Percentiles rank a stretch among this genome's conserved stretches.
phyloP scores from a whole-genome alignment of 2,888 invertebrate species.

The Oligia latruncula region DNA sequence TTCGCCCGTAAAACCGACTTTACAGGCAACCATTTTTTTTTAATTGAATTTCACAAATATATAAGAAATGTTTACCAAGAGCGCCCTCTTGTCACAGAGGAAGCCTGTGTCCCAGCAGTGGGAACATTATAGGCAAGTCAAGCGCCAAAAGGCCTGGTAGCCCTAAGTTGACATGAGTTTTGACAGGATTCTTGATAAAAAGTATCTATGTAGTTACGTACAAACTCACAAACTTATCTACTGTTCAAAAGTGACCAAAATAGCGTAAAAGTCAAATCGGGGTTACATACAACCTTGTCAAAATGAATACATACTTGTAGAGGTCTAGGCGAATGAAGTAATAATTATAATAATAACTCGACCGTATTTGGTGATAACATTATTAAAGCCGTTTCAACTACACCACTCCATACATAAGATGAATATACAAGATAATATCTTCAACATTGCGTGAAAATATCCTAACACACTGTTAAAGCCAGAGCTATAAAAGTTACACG shows the following conservation, averaged over 20 bases:
- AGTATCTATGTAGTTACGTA: too few species aligned
- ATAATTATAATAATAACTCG: constrained; percentile 8
- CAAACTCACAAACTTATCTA: background rate
- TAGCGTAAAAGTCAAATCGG: background rate
- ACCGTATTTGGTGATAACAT: constrained; percentile 14
- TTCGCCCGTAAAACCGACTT: too few species aligned
- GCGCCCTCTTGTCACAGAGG: too few species aligned
- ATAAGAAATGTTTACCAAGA: too few species aligned
- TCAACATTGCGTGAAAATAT: constrained; percentile 15
- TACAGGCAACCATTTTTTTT: too few species aligned
- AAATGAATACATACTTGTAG: background rate
- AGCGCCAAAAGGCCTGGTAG: background rate
- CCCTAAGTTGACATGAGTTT: background rate
- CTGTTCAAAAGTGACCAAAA: background rate
- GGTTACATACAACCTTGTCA: background rate
- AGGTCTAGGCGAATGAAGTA: background rate
- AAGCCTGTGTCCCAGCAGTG: background rate
- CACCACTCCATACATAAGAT: constrained; percentile 4
- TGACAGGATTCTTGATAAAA: background rate
- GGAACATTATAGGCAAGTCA: background rate
- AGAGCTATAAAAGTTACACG: constrained; percentile 27
- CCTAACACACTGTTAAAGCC: constrained; percentile 18
- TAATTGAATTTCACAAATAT: background rate
- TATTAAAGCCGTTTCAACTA: constrained; percentile 23
- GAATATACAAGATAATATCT: constrained; percentile 14